Evolutionary conservation across 2,797 vertebrate genomes (phyloP).

Genomic region (Graptemys geographica): DNA sequence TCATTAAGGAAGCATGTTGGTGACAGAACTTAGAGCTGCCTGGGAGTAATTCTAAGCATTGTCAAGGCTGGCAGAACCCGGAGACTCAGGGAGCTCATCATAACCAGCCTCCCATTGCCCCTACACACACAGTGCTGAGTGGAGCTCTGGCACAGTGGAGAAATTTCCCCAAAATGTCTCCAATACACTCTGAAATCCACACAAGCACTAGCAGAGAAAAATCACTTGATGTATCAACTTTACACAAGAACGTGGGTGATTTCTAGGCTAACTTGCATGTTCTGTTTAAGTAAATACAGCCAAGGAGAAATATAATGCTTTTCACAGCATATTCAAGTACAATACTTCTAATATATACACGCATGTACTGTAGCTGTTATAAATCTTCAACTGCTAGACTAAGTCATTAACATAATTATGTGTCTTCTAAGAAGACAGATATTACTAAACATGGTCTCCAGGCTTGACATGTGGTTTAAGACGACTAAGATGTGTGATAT

Average conservation of each 20-base stretch:
- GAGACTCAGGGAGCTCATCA: background rate
- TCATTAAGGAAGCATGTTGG: background rate
- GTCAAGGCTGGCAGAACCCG: background rate
- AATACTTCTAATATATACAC: rapidly evolving
- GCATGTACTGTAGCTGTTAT: background rate
- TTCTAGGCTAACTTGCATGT: background rate
- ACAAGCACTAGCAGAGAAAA: background rate
- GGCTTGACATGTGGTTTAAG: background rate
- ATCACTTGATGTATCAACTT: background rate
- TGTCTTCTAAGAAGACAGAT: background rate
- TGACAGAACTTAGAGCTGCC: background rate
- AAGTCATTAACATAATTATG: background rate
- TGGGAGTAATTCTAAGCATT: background rate
- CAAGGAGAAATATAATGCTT: background rate
- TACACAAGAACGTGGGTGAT: background rate
- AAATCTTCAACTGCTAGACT: background rate
- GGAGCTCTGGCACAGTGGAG: background rate
- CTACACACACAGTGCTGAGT: too few relatives aligned
- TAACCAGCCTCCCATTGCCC: background rate
- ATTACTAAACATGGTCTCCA: background rate
- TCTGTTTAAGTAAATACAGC: background rate
- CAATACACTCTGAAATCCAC: background rate
- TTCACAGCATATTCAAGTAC: background rate
- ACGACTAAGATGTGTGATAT: background rate
- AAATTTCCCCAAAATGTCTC: background rate